A percentile compares a stretch with the other conserved stretches of the same genome.
phyloP scores from a whole-genome alignment of 2,888 invertebrate species.

The Carcina quercana region DNA sequence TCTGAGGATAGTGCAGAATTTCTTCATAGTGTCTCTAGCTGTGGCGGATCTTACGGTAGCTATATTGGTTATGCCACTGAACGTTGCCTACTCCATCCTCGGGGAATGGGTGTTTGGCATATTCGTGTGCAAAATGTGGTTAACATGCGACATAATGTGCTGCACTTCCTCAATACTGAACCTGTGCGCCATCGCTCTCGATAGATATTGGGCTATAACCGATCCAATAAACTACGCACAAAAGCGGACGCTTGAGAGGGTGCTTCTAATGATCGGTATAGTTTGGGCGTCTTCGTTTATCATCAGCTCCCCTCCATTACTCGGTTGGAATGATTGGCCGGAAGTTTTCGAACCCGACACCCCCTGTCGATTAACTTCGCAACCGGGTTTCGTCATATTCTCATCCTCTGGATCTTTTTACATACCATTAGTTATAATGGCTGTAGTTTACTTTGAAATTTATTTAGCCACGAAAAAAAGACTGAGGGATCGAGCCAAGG shows the following conservation, averaged over 20 bases:
- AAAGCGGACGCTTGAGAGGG: conserved; percentile 90
- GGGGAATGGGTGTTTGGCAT: conserved; percentile 96
- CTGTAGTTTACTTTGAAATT: conserved; percentile 96
- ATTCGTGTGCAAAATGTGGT: conserved; percentile 95
- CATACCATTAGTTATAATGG: conserved; percentile 95
- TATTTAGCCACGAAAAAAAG: conserved; percentile 93
- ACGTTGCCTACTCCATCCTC: conserved; percentile 92
- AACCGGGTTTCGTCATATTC: conserved; percentile 93
- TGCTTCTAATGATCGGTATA: conserved; percentile 88
- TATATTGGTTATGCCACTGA: conserved; percentile 91
- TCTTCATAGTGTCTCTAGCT: conserved; percentile 96
- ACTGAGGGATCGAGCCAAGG: conserved; percentile 87
- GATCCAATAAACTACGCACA: conserved; percentile 96
- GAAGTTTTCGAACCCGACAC: conserved; percentile 84
- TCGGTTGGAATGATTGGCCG: conserved; percentile 98
- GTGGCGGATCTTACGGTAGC: conserved; percentile 95
- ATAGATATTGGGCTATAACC: conserved; percentile 96
- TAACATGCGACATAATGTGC: conserved; percentile 95
- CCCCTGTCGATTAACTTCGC: conserved; percentile 88
- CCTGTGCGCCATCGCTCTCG: conserved; percentile 94
- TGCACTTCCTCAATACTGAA: conserved; percentile 97
- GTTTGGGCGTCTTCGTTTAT: conserved; percentile 91
- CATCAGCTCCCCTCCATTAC: conserved; percentile 91
- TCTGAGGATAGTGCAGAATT: conserved; percentile 94
- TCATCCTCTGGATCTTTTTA: conserved; percentile 96